phyloP scores from a whole-genome alignment of 2,113 vertebrate genomes.

The Polyodon spathula region DNA sequence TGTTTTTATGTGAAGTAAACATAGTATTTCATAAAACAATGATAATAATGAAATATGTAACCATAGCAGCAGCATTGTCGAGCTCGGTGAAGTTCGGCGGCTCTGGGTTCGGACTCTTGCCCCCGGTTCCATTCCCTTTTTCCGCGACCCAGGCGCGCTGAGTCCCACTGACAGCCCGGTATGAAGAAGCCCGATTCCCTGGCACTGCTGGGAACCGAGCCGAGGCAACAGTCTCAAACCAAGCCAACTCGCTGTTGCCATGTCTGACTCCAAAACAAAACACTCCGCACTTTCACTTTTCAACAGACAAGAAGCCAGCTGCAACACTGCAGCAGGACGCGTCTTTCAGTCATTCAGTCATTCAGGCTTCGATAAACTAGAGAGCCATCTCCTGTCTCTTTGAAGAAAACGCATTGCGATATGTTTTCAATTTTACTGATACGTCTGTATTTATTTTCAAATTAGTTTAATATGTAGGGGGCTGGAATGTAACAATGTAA shows the following conservation, averaged over 20 bases:
- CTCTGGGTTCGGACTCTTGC: conserved; percentile 37
- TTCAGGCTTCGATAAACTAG: too few relatives aligned
- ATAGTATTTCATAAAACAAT: not conserved
- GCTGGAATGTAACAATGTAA: too few relatives aligned
- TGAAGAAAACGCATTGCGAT: too few relatives aligned
- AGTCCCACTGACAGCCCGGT: conserved; percentile 30
- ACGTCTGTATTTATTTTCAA: too few relatives aligned
- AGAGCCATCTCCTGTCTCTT: too few relatives aligned
- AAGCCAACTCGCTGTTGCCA: conserved; percentile 43
- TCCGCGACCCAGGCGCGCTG: conserved; percentile 30
- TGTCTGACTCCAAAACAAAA: conserved; percentile 37
- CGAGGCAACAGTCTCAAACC: conserved; percentile 39
- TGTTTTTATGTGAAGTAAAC: too few relatives aligned
- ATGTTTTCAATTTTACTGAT: too few relatives aligned
- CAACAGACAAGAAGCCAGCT: conserved; percentile 19
- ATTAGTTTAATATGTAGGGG: too few relatives aligned
- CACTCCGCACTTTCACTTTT: conserved; percentile 42
- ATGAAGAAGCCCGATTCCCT: conserved; percentile 17
- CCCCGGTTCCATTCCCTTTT: conserved; percentile 37
- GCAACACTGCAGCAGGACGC: too few relatives aligned
- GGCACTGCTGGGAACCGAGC: conserved; percentile 21
- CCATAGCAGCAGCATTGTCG: conserved; percentile 63
- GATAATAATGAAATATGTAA: conserved; percentile 19
- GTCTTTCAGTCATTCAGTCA: too few relatives aligned
- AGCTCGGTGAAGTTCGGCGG: conserved; percentile 46